Evolutionary conservation across 2,113 vertebrate species (phyloP).

Genomic region (Lophochroa leadbeateri): DNA sequence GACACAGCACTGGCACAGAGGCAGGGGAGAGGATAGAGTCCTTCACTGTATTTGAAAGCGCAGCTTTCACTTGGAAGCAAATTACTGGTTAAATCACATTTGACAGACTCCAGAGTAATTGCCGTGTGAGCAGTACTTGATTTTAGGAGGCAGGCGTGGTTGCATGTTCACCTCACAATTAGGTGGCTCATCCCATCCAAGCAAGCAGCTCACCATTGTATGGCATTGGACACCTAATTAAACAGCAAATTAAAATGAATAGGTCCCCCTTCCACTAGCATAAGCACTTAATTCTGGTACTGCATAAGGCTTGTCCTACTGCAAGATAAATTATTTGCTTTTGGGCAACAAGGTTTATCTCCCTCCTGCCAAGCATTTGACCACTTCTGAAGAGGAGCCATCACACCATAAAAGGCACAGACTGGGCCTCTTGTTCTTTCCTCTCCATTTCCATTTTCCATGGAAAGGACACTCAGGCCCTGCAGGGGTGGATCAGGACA

Average conservation of each 20-base stretch:
- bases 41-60: background rate
- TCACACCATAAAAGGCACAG: rapidly evolving
- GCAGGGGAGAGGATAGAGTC: background rate
- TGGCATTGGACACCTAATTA: conserved; percentile 6
- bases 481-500: background rate
- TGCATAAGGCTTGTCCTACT: background rate
- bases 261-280: background rate
- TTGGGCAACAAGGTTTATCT: background rate
- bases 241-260: conserved; percentile 21
- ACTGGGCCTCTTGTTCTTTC: background rate
- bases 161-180: background rate
- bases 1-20: background rate
- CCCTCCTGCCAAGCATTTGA: background rate
- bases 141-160: background rate
- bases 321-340: background rate
- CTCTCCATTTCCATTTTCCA: background rate
- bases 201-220: background rate
- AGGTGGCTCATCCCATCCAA: background rate
- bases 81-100: background rate
- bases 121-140: background rate
- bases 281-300: background rate
- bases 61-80: conserved; percentile 2
- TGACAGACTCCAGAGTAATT: background rate
- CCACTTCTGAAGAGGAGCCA: background rate
- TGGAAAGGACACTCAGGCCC: background rate